Conservation (phyloP, 2,113 vertebrate genomes). For the Epinephelus lanceolatus region DNA sequence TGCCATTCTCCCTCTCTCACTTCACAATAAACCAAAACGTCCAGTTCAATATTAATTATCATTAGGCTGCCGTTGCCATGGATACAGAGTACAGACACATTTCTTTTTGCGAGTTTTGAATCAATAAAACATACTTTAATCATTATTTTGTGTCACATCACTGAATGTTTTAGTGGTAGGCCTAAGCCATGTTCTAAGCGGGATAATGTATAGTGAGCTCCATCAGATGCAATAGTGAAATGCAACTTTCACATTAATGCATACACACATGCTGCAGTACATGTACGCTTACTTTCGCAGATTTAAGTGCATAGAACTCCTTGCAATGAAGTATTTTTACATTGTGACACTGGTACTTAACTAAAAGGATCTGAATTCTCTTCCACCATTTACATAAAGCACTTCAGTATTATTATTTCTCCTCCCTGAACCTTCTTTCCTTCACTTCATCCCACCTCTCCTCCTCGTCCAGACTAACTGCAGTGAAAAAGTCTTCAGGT, state of each 20-base stretch:
- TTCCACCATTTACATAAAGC: neutral
- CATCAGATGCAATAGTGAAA: neutral
- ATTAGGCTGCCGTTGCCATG: no score
- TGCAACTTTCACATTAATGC: neutral
- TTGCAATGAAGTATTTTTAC: neutral
- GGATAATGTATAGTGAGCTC: no score
- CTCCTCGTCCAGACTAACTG: neutral
- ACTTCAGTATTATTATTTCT: neutral
- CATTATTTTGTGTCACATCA: no score
- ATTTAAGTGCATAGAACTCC: neutral
- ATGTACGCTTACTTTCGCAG: neutral
- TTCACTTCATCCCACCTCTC: neutral
- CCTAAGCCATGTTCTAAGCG: no score
- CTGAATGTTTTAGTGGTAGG: no score
- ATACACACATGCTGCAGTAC: neutral
- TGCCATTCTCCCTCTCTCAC: no score
- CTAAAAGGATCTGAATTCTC: neutral
- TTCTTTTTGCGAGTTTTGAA: no score
- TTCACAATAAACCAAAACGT: no score
- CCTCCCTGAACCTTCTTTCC: neutral
- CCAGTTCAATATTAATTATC: no score
- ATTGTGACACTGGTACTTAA: neutral
- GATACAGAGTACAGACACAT: no score
- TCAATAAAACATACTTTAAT: no score
- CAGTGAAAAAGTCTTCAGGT: constrained; percentile 1